Evolutionary conservation across 2,113 vertebrate genomes (phyloP), one percentile per base, ranked within the genome.

Genomic region (Etheostoma spectabile): DNA sequence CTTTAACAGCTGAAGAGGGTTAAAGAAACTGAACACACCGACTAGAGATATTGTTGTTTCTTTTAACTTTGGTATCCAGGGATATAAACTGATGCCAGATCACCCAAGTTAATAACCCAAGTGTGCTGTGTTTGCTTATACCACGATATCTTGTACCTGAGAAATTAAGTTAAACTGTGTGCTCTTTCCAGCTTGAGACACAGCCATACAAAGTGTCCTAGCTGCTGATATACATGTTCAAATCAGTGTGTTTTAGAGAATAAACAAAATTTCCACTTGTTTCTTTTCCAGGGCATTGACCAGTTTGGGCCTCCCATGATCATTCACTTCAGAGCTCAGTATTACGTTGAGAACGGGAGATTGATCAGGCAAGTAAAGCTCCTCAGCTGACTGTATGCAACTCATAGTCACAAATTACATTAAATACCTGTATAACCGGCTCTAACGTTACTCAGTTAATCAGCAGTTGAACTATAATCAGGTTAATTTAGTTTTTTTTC

Each of bases 271-370:
- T 67, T 79, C 38, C 11, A 14, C 46, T 22, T 80, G 18, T 78
- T 15, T 89, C 22, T 81, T 70, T 82, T 77, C 6, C 86, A 99
- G 98, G 98, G 98, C 8, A 99, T 99, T 46, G 98, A 99, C 92
- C 98, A 99, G 84, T 99, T 99, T 80, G 98, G 98, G 2, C 98
- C 98, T 6, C 98, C 98, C 0, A 99, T 99, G 98, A 99, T 99
- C 87, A 97, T 99, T 86, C 98, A 99, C 93, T 99, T 99, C 92
- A 96, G 98, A 82, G 98, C 98, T 84, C 98, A 99, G 93, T 99
- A 99, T 93, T 99, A 99, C 1, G 98, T 99, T 79, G 98, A 99
- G 90, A 99, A 99, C 13, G 98, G 98, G 46, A 92, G 96, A 65
- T 85, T 99, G 79, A 99, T 99, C 93, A 99, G 98, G 98, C 96